Conservation (phyloP, 37 sponge, comb jelly and placozoan genomes). For the Theonella swinhoei region DNA sequence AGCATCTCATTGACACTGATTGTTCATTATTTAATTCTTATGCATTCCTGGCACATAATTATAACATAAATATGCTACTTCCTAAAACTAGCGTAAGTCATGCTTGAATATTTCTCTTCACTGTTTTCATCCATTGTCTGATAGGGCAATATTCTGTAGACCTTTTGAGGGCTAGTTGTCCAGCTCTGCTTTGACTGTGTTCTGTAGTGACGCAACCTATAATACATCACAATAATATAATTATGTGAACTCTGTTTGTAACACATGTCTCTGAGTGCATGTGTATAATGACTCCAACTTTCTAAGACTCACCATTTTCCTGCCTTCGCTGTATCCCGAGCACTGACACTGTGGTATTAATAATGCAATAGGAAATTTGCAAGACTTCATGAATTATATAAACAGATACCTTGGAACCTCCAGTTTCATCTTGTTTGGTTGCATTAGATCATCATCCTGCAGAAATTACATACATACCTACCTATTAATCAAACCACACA, state of each 20-base stretch:
- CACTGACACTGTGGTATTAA: not conserved
- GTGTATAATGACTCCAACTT: not conserved
- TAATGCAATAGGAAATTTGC: not conserved
- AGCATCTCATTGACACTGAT: no score
- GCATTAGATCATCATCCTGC: not conserved
- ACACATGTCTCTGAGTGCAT: no score
- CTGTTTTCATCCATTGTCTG: conserved; percentile 37
- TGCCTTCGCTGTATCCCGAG: not conserved
- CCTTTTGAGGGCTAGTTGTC: not conserved
- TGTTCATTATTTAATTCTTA: no score
- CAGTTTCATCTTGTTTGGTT: not conserved
- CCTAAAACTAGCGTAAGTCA: no score
- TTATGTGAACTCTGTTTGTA: not conserved
- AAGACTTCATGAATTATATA: no score
- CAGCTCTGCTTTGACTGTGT: conserved; percentile 10
- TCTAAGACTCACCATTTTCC: not conserved
- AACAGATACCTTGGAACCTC: not conserved
- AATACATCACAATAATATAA: not conserved
- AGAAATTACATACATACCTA: no score
- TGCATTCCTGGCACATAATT: no score
- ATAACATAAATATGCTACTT: no score
- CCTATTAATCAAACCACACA: not conserved
- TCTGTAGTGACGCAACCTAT: conserved; percentile 18
- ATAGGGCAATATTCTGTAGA: conserved; percentile 33
- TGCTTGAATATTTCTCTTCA: no score